Base-by-base conservation (phyloP, 2,113 vertebrate genomes). In the Oreochromis aureus region DNA sequence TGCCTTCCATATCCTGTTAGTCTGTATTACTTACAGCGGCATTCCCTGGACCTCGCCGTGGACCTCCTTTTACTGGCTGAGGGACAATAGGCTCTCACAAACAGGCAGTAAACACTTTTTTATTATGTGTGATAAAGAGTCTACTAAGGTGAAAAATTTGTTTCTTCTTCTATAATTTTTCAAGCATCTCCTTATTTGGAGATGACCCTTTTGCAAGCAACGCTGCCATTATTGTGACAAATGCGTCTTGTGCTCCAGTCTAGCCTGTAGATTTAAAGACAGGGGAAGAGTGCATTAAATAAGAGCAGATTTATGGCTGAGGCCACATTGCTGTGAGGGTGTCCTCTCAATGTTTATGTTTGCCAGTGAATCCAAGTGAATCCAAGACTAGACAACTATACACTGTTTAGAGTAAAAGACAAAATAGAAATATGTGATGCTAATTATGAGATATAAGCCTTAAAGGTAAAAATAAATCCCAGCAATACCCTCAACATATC, bases 141-240 rank as follows among this genome's bases (percentile, higher is more conserved):
- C 24, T 30, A 30, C 56, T 30, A 30, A 58, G 56, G 56, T 58
- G 56, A 58, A 58, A 30, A 58, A 0, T 0, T 1, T 15, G 0
- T 58, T 58, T 30, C 7, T 58, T 58, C 55, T 58, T 58, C 56
- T 58, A 58, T 30, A 58, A 30, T 58, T 58, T 30, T 58, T 6
- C 55, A 27, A 27, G 55, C 12, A 58, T 58, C 24, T 58, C 56
- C 56, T 58, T 58, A 58, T 58, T 58, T 58, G 24, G 24, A 58
- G 13, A 58, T 58, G 24, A 58, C 24, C 13, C 56, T 58, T 16
- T 58, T 58, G 4, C 56, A 58, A 58, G 56, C 56, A 58, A 58
- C 0, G 24, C 56, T 58, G 24, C 24, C 13, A 16, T 58, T 58
- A 30, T 24, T 3, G 30, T 59, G 7, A 30, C 5, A 58, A 59